Base-by-base conservation (phyloP, 2,888 invertebrate species). In the Cryptops parisi region DNA sequence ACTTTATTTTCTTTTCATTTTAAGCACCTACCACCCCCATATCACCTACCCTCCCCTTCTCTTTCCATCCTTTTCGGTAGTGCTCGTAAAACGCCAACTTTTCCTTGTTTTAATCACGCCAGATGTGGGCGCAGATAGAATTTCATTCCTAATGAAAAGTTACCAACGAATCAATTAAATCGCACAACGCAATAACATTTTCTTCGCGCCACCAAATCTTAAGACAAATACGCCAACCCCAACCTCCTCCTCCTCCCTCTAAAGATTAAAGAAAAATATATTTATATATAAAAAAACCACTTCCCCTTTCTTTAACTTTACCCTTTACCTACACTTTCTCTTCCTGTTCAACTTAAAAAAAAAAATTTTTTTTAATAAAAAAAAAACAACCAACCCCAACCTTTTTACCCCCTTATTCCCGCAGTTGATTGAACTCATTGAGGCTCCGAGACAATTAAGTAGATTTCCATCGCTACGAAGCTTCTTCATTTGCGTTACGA, bases 61-160 rank as follows among this genome's bases (percentile, higher is more conserved):
- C n/a, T n/a, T n/a, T n/a, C n/a, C n/a, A n/a, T n/a, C n/a, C n/a
- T n/a, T n/a, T n/a, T n/a, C n/a, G n/a, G n/a, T n/a, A n/a, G n/a
- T n/a, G n/a, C n/a, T 51, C 51, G 51, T 41, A 41, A 51, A 51
- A 33, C 17, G 26, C 22, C 22, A 49, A n/a, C 21, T 19, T 17
- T 2, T 40, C 22, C 51, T 41, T 41, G 43, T 51, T 51, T 51
- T 51, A 51, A 51, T 51, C 51, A 43, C 46, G 23, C 46, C 46
- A 46, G 46, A 46, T 46, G 46, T 22, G 46, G 6, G 23, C 24
- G 46, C 24, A 46, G 46, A 46, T 46, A 46, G 46, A 46, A 46
- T 46, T 46, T 23, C 46, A 46, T 46, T 46, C 24, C 46, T 46
- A 46, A 46, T 46, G 46, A 46, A 46, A 46, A 46, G 22, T 41